Base-by-base conservation (phyloP, 2,113 vertebrate genomes). In the Apeltes quadracus region DNA sequence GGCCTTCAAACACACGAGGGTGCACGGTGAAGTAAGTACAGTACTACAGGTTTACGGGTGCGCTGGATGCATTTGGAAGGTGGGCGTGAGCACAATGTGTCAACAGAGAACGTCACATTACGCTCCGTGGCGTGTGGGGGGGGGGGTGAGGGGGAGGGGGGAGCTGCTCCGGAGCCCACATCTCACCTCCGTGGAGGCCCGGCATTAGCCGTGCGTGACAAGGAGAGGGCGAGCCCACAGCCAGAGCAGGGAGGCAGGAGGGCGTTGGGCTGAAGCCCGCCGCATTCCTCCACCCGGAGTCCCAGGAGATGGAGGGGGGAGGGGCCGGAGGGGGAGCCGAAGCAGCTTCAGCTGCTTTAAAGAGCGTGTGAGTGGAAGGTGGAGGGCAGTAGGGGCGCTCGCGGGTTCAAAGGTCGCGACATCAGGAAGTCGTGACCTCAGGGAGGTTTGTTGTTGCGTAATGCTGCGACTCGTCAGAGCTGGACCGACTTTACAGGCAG, bases 131-230 rank as follows among this genome's bases (percentile, higher is more conserved):
- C 53, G 43, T 22, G 25, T 23, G 51, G 78, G 79, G 85, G 86
- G n/a, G n/a, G n/a, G n/a, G n/a, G n/a, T n/a, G n/a, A n/a, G n/a
- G n/a, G n/a, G n/a, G n/a, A n/a, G n/a, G n/a, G n/a, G n/a, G n/a
- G 74, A 34, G 64, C 64, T 32, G 29, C 63, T 46, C 66, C 51
- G 53, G 65, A 44, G 48, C 38, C 39, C 44, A 57, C 59, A 55
- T 65, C 81, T 78, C 68, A 90, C 81, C 69, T 89, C 54, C 0
- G 50, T 67, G 38, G 74, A 85, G 82, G 73, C 61, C 72, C 77
- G 78, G 72, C 84, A 89, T 86, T 86, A 85, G 82, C 70, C 69
- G 80, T 90, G 84, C 83, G 69, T 91, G 86, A 90, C 86, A 86
- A 57, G 78, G 50, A 82, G 62, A 78, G 59, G 71, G 76, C 22